Evolutionary conservation across 2,888 invertebrate genomes (phyloP), one percentile per base, ranked within the genome.

Genomic region (Tridacna crocea): DNA sequence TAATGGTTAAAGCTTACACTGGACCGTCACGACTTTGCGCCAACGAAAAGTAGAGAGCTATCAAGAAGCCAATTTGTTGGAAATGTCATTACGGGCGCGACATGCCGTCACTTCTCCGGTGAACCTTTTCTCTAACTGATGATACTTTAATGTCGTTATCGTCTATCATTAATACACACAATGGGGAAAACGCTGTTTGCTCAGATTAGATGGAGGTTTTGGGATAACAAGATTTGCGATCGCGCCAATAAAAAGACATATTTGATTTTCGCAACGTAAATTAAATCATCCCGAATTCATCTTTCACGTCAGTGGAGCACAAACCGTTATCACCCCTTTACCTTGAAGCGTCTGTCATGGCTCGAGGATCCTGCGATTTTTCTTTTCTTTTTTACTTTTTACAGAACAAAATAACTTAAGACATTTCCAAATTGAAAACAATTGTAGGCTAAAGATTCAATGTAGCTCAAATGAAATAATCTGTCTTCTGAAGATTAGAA

Each of bases 101-200:
- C 63, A 27, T 15, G 66, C 66, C 46, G 27, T 47, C 70, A 51
- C 22, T 70, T 70, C 70, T 68, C 19, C 66, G n/a, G 46, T 36
- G 46, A 46, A 66, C 46, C 66, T 46, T 66, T 66, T 66, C 66
- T 66, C 15, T 84, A 77, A 82, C 83, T 81, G 88, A 87, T 88
- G 88, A 87, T 75, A 86, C 89, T 84, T 88, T 90, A 90, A 90
- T 90, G 86, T 81, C 88, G 89, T 90, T 90, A 90, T 83, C 88
- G 83, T 85, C 85, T 86, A 83, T 88, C 88, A 89, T 90, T 89
- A 89, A 82, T 77, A 85, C 75, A 72, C 76, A 88, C 87, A 88
- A 87, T 86, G 79, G 80, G 73, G 77, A 82, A 83, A 87, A 86
- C 86, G 80, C 82, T 88, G 87, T 88, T 87, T 87, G 82, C 80